Percentiles rank a stretch among this genome's conserved stretches.
Evolutionary conservation across 2,113 vertebrate species (phyloP).

Genomic region (Dunckerocampus dactyliophorus): DNA sequence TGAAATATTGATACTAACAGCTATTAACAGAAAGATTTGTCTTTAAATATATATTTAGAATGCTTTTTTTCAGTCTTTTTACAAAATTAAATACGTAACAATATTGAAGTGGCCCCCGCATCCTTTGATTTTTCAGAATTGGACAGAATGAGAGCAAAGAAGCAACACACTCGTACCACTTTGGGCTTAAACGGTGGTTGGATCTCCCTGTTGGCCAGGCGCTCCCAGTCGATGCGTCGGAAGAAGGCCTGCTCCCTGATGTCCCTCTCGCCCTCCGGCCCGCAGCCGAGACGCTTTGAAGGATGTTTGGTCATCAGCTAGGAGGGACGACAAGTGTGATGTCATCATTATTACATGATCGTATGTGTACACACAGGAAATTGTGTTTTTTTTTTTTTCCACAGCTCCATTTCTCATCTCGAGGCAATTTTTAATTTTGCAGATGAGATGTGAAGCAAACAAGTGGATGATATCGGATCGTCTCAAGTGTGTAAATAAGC

Average conservation of each 20-base stretch:
- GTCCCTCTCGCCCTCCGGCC: constrained; percentile 87
- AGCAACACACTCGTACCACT: constrained; percentile 89
- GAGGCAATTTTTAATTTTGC: constrained; percentile 29
- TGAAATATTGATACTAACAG: too few species aligned
- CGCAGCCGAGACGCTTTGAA: constrained; percentile 90
- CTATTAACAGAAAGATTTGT: too few species aligned
- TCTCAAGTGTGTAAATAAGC: constrained; percentile 25
- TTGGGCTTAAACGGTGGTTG: constrained; percentile 97
- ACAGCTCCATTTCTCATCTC: background rate
- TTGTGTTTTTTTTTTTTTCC: constrained; percentile 2
- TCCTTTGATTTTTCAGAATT: too few species aligned
- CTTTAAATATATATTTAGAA: too few species aligned
- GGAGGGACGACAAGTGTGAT: background rate
- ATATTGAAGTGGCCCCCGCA: too few species aligned
- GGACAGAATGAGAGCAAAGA: too few species aligned
- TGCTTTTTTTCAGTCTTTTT: too few species aligned
- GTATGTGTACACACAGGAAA: constrained; percentile 11
- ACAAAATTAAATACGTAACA: too few species aligned
- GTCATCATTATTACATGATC: too few species aligned
- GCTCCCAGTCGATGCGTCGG: constrained; percentile 96
- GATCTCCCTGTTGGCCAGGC: constrained; percentile 88
- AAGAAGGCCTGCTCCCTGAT: constrained; percentile 94
- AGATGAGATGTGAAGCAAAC: constrained; percentile 32
- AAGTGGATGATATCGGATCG: background rate
- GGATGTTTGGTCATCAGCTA: constrained; percentile 98